phyloP scores from a whole-genome alignment of 2,113 vertebrate genomes.

The Ptilorrhoa leucosticta region DNA sequence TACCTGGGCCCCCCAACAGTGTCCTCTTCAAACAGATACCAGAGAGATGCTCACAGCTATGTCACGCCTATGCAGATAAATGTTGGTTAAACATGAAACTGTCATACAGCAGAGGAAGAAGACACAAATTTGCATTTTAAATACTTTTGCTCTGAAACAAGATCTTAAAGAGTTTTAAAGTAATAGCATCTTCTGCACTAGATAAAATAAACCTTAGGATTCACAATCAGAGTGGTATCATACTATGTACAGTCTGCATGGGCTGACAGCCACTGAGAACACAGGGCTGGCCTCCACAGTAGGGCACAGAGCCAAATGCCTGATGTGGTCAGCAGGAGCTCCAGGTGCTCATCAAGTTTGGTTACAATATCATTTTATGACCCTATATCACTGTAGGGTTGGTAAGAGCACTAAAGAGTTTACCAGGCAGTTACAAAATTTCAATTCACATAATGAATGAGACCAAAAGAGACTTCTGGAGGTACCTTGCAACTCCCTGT shows the following conservation, averaged over 20 bases:
- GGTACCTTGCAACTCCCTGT: neutral
- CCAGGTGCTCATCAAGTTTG: neutral
- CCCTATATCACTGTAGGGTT: neutral
- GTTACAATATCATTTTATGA: neutral
- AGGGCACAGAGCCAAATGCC: neutral
- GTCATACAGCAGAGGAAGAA: neutral
- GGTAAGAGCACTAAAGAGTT: neutral
- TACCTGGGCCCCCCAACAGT: conserved; percentile 64
- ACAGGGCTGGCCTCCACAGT: neutral
- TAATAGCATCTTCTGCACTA: neutral
- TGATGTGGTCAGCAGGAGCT: neutral
- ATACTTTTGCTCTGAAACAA: neutral
- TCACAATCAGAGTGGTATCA: neutral
- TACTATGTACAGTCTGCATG: neutral
- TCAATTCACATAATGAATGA: neutral
- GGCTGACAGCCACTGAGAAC: neutral
- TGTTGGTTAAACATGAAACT: conserved; percentile 41
- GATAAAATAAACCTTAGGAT: neutral
- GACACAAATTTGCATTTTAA: neutral
- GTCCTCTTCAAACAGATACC: conserved; percentile 60
- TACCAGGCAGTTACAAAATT: neutral
- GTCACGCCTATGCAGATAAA: conserved; percentile 51
- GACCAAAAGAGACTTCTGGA: neutral
- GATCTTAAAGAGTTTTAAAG: neutral
- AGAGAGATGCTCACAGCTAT: conserved; percentile 47